phyloP scores from a whole-genome alignment of 2,888 invertebrate genomes.

The Myopa testacea region DNA sequence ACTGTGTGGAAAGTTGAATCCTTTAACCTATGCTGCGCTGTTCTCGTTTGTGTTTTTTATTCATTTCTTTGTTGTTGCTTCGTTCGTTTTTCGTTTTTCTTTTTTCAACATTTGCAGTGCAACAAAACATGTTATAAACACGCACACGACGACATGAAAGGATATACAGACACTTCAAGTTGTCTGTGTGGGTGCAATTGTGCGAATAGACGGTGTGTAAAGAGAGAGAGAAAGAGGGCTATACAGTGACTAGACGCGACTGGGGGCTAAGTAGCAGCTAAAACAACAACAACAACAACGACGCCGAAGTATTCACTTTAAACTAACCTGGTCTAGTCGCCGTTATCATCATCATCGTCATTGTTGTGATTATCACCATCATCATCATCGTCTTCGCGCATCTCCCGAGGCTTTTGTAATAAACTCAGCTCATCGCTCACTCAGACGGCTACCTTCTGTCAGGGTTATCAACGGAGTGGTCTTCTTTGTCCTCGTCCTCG shows the following conservation, averaged over 20 bases:
- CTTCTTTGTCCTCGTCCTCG: too few relatives aligned
- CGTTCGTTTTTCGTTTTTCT: too few relatives aligned
- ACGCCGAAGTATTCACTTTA: neutral
- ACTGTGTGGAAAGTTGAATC: neutral
- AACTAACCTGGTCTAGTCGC: neutral
- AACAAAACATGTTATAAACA: too few relatives aligned
- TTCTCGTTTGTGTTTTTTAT: neutral
- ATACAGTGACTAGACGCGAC: neutral
- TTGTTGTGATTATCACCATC: too few relatives aligned
- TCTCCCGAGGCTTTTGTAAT: neutral
- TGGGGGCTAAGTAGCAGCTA: neutral
- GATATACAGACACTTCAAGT: neutral
- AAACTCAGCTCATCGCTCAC: conserved; percentile 3
- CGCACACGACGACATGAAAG: neutral
- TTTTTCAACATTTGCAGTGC: too few relatives aligned
- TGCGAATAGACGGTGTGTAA: neutral
- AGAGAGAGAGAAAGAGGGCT: neutral
- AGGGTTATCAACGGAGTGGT: neutral
- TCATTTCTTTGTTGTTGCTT: too few relatives aligned
- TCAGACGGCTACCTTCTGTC: neutral
- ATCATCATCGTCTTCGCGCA: neutral
- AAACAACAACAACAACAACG: neutral
- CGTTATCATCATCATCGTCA: too few relatives aligned
- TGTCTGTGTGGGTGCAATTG: neutral
- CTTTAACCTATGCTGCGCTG: neutral